Conservation (phyloP, 2,888 invertebrate genomes). For the Apomyelois bistriatella region DNA sequence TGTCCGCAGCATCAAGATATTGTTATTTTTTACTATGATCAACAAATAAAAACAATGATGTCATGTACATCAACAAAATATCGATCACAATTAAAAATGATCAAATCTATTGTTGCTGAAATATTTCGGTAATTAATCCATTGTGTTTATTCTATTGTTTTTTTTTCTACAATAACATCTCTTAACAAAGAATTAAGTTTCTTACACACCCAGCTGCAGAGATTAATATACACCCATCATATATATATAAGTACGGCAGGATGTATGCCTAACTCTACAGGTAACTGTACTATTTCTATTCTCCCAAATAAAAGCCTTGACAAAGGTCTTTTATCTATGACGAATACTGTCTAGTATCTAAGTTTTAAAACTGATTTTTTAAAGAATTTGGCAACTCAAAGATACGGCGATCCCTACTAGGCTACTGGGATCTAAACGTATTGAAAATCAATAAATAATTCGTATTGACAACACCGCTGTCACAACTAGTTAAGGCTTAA, state of each 20-base stretch:
- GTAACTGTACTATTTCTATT: too few species aligned
- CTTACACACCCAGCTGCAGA: too few species aligned
- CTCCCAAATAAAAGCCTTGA: too few species aligned
- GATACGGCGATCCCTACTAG: too few species aligned
- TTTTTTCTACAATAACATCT: background rate
- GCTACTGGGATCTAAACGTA: background rate
- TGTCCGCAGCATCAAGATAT: background rate
- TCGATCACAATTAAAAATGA: background rate
- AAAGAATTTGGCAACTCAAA: too few species aligned
- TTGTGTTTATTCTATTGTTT: background rate
- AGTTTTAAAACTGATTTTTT: too few species aligned
- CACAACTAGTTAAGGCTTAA: conserved; percentile 6
- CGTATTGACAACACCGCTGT: conserved; percentile 3
- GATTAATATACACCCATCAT: too few species aligned
- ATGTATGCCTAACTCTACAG: too few species aligned
- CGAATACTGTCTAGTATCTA: too few species aligned
- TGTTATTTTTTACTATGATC: background rate
- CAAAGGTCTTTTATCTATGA: too few species aligned
- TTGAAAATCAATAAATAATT: background rate
- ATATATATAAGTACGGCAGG: too few species aligned
- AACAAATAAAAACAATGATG: conserved; percentile 8
- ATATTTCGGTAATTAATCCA: background rate
- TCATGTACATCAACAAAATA: conserved; percentile 1
- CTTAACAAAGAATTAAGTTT: too few species aligned
- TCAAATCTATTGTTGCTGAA: conserved; percentile 2